Percentiles rank a stretch among this genome's conserved stretches.
phyloP scores from a whole-genome alignment of 2,797 vertebrate genomes.

The Gymnothorax reevesii region DNA sequence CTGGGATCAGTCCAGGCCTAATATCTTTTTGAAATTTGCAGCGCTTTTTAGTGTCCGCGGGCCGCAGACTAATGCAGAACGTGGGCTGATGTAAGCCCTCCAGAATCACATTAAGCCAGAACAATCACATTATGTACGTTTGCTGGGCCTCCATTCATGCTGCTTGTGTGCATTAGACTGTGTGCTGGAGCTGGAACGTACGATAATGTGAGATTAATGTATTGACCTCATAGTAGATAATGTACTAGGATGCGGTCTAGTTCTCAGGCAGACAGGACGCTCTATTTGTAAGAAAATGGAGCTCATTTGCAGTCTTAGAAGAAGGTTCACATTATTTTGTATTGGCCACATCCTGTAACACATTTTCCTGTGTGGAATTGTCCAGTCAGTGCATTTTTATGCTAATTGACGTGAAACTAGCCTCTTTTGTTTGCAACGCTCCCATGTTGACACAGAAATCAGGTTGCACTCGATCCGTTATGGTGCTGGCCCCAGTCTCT shows the following conservation, averaged over 20 bases:
- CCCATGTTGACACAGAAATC: neutral
- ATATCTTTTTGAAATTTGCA: neutral
- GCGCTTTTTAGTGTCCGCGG: neutral
- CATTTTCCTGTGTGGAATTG: too few species aligned
- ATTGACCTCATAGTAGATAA: neutral
- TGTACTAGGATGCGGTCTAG: neutral
- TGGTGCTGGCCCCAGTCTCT: too few species aligned
- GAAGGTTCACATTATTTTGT: too few species aligned
- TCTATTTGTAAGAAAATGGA: too few species aligned
- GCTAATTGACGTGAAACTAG: neutral
- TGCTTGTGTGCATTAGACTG: neutral
- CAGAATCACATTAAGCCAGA: neutral
- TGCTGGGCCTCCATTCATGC: neutral
- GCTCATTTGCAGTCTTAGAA: too few species aligned
- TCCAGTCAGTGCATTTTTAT: neutral
- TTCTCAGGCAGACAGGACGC: too few species aligned
- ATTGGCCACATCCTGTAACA: too few species aligned
- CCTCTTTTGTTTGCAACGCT: neutral
- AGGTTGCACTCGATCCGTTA: neutral
- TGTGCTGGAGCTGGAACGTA: neutral
- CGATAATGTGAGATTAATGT: neutral
- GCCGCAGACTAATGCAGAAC: neutral
- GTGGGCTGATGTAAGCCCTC: neutral
- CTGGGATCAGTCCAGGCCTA: neutral
- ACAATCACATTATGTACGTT: neutral